Evolutionary conservation across 2,888 invertebrate genomes (phyloP).

Genomic region (Drosophila bunnanda): DNA sequence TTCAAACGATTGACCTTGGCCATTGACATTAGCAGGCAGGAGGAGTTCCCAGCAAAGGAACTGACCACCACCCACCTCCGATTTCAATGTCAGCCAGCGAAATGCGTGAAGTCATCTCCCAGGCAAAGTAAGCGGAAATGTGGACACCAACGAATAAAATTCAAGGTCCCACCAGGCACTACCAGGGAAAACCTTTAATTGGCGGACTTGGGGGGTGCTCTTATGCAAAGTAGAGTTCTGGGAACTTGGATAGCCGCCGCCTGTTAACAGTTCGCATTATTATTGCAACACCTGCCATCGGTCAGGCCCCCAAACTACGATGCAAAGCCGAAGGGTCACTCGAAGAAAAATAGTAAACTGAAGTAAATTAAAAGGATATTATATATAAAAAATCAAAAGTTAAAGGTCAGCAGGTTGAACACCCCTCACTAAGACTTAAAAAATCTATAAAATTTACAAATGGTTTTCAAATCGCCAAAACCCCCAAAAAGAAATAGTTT

Average conservation of each 20-base stretch:
- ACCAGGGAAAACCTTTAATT: conserved; percentile 65
- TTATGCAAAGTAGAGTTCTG: conserved; percentile 46
- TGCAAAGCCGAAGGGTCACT: conserved; percentile 2
- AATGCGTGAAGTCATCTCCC: conserved; percentile 74
- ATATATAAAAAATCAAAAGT: too few relatives aligned
- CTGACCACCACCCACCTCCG: conserved; percentile 27
- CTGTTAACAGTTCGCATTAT: conserved; percentile 51
- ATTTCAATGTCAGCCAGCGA: conserved; percentile 63
- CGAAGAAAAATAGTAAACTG: not conserved
- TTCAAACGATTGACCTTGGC: conserved; percentile 64
- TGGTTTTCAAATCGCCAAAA: not conserved
- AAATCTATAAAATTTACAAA: too few relatives aligned
- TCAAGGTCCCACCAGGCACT: conserved; percentile 14
- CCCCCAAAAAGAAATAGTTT: not conserved
- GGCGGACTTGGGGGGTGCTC: conserved; percentile 14
- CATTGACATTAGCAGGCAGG: conserved; percentile 63
- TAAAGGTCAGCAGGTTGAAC: too few relatives aligned
- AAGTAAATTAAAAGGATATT: too few relatives aligned
- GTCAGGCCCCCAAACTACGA: conserved; percentile 10
- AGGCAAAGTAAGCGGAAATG: conserved; percentile 31
- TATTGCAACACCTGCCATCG: conserved; percentile 42
- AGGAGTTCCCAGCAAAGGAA: conserved; percentile 28
- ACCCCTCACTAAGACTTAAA: too few relatives aligned
- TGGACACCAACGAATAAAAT: conserved; percentile 36
- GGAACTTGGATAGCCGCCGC: conserved; percentile 43